Evolutionary conservation across 2,888 invertebrate genomes (phyloP).

Genomic region (Choristoneura rosaceana): DNA sequence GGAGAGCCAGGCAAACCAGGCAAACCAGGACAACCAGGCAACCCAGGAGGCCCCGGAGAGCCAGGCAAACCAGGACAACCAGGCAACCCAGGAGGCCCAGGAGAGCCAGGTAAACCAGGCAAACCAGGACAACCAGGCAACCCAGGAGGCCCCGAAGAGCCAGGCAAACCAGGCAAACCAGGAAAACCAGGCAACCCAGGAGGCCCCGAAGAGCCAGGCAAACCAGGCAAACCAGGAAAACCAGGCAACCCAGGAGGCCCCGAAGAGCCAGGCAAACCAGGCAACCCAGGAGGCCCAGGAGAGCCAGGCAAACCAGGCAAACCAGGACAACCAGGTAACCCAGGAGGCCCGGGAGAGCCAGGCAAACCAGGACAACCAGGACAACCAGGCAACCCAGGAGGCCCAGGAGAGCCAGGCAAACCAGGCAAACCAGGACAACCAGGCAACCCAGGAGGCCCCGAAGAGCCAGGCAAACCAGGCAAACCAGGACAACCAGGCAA

Average conservation of each 20-base stretch:
- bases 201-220: not conserved
- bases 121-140: not conserved
- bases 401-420: not conserved
- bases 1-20: not conserved
- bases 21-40: not conserved
- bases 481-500: not conserved
- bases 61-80: not conserved
- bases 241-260: not conserved
- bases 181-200: not conserved
- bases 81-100: not conserved
- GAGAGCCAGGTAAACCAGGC: not conserved
- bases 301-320: not conserved
- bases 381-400: not conserved
- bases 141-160: not conserved
- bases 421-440: not conserved
- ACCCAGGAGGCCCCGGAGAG: not conserved
- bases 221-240: not conserved
- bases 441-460: not conserved
- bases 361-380: not conserved
- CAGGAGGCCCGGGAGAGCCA: not conserved
- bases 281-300: not conserved
- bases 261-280: not conserved
- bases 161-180: not conserved
- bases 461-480: not conserved
- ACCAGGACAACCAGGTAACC: not conserved